A percentile compares a stretch with the other conserved stretches of the same genome.
Evolutionary conservation across 2,888 invertebrate genomes (phyloP).

Genomic region (Ophioninae sp.): DNA sequence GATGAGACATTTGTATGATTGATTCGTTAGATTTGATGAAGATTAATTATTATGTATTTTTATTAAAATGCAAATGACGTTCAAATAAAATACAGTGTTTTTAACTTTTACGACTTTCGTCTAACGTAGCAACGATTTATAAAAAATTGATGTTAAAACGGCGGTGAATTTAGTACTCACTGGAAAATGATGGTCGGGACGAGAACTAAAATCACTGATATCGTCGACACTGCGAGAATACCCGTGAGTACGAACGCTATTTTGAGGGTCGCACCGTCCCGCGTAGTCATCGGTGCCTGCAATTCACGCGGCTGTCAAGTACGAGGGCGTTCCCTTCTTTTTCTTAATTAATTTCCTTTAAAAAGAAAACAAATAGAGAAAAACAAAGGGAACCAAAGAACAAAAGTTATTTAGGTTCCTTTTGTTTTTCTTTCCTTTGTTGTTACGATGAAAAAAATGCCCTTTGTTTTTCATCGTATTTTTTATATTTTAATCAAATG

Average conservation of each 20-base stretch:
- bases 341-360: not conserved
- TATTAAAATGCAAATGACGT: too few relatives aligned
- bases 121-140: not conserved
- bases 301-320: slow-evolving; percentile 24
- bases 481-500: not conserved
- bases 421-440: too few relatives aligned
- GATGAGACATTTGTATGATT: too few relatives aligned
- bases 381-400: too few relatives aligned
- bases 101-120: not conserved
- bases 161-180: slow-evolving; percentile 62
- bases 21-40: too few relatives aligned
- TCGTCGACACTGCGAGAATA: slow-evolving; percentile 46
- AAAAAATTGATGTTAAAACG: not conserved
- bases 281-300: slow-evolving; percentile 42
- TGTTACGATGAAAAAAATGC: too few relatives aligned
- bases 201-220: slow-evolving; percentile 59
- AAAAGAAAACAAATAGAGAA: not conserved
- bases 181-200: slow-evolving; percentile 64
- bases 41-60: too few relatives aligned
- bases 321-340: too few relatives aligned
- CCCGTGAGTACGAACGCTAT: slow-evolving; percentile 53
- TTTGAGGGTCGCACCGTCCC: slow-evolving; percentile 42
- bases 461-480: too few relatives aligned
- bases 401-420: too few relatives aligned
- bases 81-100: not conserved